phyloP scores from a whole-genome alignment of 2,888 invertebrate genomes.

The Apodemia hepburni region DNA sequence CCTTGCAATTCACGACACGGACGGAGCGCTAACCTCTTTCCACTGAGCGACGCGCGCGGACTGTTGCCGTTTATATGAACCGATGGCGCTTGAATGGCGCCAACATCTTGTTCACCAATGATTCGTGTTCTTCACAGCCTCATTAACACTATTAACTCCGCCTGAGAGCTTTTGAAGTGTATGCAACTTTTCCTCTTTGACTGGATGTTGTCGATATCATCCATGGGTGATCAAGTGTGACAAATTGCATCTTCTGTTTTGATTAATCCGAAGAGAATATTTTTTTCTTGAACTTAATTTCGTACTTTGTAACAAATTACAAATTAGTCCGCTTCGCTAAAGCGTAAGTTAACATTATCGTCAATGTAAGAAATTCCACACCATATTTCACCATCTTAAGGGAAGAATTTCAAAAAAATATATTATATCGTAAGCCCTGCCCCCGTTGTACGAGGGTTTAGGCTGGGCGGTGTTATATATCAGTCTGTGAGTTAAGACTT shows the following conservation, averaged over 20 bases:
- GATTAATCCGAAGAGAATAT: not conserved
- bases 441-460: too few species aligned
- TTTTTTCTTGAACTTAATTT: not conserved
- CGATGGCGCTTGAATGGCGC: constrained; percentile 33
- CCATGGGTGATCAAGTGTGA: not conserved
- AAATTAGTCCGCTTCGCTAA: too few species aligned
- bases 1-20: constrained; percentile 51
- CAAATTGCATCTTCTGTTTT: not conserved
- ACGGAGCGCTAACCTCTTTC: constrained; percentile 56
- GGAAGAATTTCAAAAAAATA: too few species aligned
- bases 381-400: too few species aligned
- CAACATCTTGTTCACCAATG: constrained; percentile 32
- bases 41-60: constrained; percentile 63
- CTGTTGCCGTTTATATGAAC: constrained; percentile 41
- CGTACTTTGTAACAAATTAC: not conserved
- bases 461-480: too few species aligned
- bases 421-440: too few species aligned
- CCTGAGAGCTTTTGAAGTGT: constrained; percentile 32
- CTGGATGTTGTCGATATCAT: not conserved
- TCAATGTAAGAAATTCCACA: too few species aligned
- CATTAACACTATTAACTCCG: constrained; percentile 35
- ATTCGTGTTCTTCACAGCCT: constrained; percentile 34
- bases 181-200: constrained; percentile 26
- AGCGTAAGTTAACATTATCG: too few species aligned
- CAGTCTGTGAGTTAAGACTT: too few species aligned